Percentiles rank a stretch among this genome's conserved stretches.
Evolutionary conservation across 2,113 vertebrate species (phyloP).

Genomic region (Muscicapa adusta): DNA sequence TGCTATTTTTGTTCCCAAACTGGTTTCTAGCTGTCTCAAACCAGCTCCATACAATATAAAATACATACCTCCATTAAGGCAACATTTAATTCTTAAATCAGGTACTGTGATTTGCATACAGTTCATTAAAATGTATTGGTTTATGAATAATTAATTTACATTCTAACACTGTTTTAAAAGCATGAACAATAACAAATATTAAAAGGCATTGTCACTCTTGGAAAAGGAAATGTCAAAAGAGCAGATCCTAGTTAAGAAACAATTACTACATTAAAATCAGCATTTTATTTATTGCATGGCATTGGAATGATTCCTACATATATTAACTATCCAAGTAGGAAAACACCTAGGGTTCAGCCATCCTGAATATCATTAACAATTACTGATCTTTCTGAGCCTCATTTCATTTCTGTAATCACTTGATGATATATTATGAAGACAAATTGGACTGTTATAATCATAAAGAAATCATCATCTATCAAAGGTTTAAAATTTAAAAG

Average conservation of each 20-base stretch:
- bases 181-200: not conserved
- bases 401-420: not conserved
- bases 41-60: not conserved
- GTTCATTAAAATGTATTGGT: not conserved
- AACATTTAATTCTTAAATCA: not conserved
- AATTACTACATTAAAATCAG: not conserved
- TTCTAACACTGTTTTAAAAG: not conserved
- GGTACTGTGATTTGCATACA: not conserved
- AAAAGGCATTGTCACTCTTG: not conserved
- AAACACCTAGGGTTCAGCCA: not conserved
- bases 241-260: not conserved
- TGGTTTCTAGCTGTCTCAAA: not conserved
- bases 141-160: not conserved
- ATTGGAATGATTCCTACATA: not conserved
- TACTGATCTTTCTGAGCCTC: not conserved
- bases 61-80: not conserved
- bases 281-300: not conserved
- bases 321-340: not conserved
- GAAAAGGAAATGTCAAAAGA: not conserved
- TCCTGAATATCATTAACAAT: not conserved
- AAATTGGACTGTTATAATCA: not conserved
- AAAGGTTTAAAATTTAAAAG: not conserved
- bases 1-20: not conserved
- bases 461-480: not conserved
- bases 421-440: not conserved